phyloP scores from a whole-genome alignment of 1,140 invertebrate genomes.

The Asobara japonica region DNA sequence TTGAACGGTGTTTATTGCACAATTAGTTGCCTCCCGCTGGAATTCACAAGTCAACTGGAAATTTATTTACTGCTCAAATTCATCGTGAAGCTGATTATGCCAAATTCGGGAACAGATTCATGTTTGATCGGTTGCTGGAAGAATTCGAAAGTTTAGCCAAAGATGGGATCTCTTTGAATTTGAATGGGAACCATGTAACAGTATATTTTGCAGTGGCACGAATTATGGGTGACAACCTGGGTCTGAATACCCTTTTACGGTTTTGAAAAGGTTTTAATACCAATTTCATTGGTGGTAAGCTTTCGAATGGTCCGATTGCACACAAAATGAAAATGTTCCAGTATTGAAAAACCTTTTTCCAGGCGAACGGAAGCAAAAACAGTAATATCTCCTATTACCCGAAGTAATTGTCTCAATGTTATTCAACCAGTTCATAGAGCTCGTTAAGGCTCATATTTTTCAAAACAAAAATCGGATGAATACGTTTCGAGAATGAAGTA shows the following conservation, averaged over 20 bases:
- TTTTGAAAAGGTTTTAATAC: constrained; percentile 38
- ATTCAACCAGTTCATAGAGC: too few relatives aligned
- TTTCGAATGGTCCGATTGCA: too few relatives aligned
- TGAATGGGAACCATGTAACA: constrained; percentile 25
- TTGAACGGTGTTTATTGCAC: background rate
- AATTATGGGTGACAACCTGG: constrained; percentile 40
- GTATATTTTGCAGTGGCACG: constrained; percentile 39
- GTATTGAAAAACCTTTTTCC: too few relatives aligned
- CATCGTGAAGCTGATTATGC: constrained; percentile 13
- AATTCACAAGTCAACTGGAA: constrained; percentile 25
- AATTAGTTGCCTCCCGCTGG: constrained; percentile 42
- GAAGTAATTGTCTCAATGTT: too few relatives aligned
- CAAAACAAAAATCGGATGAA: too few relatives aligned
- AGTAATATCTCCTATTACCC: too few relatives aligned
- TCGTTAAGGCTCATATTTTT: too few relatives aligned
- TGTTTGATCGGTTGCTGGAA: constrained; percentile 26
- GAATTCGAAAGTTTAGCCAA: constrained; percentile 31
- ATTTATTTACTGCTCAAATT: constrained; percentile 28
- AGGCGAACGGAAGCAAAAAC: too few relatives aligned
- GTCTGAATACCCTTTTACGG: constrained; percentile 35
- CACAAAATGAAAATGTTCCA: too few relatives aligned
- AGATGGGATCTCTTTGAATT: constrained; percentile 34
- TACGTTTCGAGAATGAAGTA: too few relatives aligned
- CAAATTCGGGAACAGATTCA: constrained; percentile 10
- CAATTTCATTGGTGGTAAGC: too few relatives aligned